These are phyloP conservation scores for Oxyruncus cristatus DNA, from an alignment of 2,113 vertebrate genomes.

Conservation along the genomic window DNA sequence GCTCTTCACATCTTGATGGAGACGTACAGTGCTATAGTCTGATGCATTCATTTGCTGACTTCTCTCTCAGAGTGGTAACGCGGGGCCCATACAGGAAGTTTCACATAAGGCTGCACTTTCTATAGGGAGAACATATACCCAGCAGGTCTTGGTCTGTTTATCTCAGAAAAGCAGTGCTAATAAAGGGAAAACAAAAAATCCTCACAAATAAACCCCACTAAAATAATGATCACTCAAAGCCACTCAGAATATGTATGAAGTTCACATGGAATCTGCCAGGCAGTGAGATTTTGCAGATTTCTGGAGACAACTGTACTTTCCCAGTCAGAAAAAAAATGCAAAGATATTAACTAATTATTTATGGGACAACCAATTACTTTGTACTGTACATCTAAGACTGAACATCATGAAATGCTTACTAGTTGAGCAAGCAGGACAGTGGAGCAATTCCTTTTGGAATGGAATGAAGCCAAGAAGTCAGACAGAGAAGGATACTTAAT, in stretches of 20 bases:
- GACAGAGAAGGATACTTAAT: background rate
- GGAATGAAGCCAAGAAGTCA: background rate
- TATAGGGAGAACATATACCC: background rate
- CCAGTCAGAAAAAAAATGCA: background rate
- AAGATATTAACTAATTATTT: conserved; percentile 25
- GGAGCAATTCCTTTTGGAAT: background rate
- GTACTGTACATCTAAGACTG: background rate
- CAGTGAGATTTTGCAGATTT: background rate
- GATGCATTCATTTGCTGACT: background rate
- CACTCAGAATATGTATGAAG: background rate
- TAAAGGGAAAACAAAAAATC: background rate
- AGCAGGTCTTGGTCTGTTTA: background rate
- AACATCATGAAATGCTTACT: background rate
- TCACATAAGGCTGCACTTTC: background rate
- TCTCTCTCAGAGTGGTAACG: background rate
- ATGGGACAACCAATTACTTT: background rate
- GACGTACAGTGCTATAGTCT: accelerated
- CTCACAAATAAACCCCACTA: background rate
- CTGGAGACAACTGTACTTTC: background rate
- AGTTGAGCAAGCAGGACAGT: conserved; percentile 8
- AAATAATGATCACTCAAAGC: background rate
- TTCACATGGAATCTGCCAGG: background rate
- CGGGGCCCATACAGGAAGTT: background rate
- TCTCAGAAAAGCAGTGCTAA: background rate
- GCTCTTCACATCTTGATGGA: background rate